Percentiles rank a stretch among this genome's conserved stretches.
Conservation (phyloP, 2,888 invertebrate genomes). For the Rhimphoctona megacephalus region DNA sequence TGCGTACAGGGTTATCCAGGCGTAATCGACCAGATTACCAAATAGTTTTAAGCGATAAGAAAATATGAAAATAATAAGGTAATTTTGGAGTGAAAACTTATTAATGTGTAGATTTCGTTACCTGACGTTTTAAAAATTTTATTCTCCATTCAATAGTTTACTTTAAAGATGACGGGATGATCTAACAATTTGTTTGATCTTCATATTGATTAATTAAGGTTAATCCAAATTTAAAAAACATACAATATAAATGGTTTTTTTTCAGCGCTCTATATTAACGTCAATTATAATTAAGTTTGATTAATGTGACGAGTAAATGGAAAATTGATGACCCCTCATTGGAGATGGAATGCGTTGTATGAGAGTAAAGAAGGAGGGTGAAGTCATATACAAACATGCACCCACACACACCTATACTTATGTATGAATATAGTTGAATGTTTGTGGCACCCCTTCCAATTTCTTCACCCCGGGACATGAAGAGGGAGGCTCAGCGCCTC, state of each 20-base stretch:
- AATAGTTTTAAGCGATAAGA: not conserved
- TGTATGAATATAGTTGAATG: not conserved
- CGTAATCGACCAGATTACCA: not conserved
- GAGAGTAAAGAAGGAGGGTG: not conserved
- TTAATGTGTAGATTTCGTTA: not conserved
- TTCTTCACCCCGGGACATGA: constrained; percentile 55
- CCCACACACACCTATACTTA: not conserved
- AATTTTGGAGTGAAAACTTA: not conserved
- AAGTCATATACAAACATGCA: not conserved
- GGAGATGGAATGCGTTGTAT: constrained; percentile 13
- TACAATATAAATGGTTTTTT: not conserved
- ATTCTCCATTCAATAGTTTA: not conserved
- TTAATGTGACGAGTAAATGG: not conserved
- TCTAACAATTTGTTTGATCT: not conserved
- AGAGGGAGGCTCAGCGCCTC: constrained; percentile 47
- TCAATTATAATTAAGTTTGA: too few relatives aligned
- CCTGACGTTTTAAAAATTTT: not conserved
- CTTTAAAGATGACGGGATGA: not conserved
- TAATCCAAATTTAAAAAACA: not conserved
- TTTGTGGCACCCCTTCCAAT: constrained; percentile 16
- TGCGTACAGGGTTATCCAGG: not conserved
- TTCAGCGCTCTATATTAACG: not conserved
- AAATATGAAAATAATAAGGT: not conserved
- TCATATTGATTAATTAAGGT: not conserved
- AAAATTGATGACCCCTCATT: not conserved